Base-by-base conservation (phyloP, 53 echinoderm and acorn worm genomes). In the Astropecten irregularis region DNA sequence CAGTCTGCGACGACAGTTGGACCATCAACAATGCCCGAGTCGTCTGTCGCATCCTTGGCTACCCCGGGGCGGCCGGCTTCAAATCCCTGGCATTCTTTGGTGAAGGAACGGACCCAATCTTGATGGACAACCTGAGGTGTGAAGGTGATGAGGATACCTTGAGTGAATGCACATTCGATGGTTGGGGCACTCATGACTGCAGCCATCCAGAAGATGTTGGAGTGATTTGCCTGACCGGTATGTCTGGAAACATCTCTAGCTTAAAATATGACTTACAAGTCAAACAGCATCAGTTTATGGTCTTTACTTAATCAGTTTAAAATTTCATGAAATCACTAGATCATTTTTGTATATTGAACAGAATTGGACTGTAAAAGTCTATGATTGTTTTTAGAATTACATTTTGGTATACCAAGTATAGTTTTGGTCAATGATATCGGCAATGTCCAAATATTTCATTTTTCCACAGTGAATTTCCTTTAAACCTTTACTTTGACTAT, bases 1-100 rank as follows among this genome's bases (percentile, higher is more conserved):
- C 89, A 25, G 60, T 89, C 13, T 89, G 89, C 32, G 84, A 89
- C 18, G 89, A 89, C 60, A 20, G 25, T 9, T 89, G 89, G 89
- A 84, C 31, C 69, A 57, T 84, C 27, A 44, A 49, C 55, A 84
- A 89, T 49, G 89, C 84, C 49, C n/a, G 51, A 0, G 89, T 89
- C 20, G 89, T 77, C 11, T 89, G 89, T 50, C 84, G 89, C 8
- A 55, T 55, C 58, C 69, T 89, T 21, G 89, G 84, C 27, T 89
- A 37, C 51, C 55, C 89, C 4, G 67, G 67, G 22, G 79, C 89
- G 15, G 67, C 74, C 36, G 3, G 2, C 1, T 69, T 40, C 40
- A 40, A 69, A 3, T 11, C 30, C 9, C 37, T 7, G 61, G 55
- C 88, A 36, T 63, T 60, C 56, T 85, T 76, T 37, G 85, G 89